Conservation (phyloP, 2,113 vertebrate genomes). For the Plestiodon gilberti region DNA sequence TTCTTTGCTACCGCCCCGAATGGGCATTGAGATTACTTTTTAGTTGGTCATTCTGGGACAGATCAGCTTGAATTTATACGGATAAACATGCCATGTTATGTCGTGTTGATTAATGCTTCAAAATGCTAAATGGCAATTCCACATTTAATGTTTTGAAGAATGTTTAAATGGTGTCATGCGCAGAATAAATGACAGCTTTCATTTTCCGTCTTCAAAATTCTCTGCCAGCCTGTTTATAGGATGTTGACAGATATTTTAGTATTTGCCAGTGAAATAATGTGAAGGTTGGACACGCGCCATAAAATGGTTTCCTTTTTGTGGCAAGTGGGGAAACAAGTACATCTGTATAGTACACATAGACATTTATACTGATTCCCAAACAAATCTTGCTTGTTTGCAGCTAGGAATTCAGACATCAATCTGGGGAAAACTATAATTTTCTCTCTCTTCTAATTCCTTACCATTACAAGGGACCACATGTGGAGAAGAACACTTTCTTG, state of each 20-base stretch:
- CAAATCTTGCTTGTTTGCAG: constrained; percentile 53
- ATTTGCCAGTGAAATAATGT: constrained; percentile 71
- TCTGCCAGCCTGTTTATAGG: constrained; percentile 55
- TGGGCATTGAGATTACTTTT: constrained; percentile 51
- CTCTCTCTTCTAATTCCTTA: not conserved
- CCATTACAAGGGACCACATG: too few relatives aligned
- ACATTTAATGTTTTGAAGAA: constrained; percentile 64
- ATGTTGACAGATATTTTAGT: constrained; percentile 68
- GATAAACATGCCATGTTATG: constrained; percentile 50
- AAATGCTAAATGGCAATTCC: constrained; percentile 66
- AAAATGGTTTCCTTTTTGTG: constrained; percentile 61
- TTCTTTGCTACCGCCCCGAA: not conserved
- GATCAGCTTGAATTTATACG: constrained; percentile 63
- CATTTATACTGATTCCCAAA: constrained; percentile 67
- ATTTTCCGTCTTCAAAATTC: constrained; percentile 69
- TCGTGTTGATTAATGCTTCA: constrained; percentile 58
- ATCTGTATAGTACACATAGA: constrained; percentile 51
- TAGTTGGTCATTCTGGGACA: constrained; percentile 58
- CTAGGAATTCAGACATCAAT: constrained; percentile 29
- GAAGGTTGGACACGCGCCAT: constrained; percentile 63
- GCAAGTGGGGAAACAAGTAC: constrained; percentile 57
- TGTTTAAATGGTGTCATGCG: constrained; percentile 63
- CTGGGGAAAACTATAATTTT: not conserved
- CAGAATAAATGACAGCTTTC: constrained; percentile 69
- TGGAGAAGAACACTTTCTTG: too few relatives aligned